A percentile compares a stretch with the other conserved stretches of the same genome.
These are phyloP conservation scores for Leiothrix lutea DNA, from an alignment of 2,113 vertebrate genomes.

Conservation along the genomic window DNA sequence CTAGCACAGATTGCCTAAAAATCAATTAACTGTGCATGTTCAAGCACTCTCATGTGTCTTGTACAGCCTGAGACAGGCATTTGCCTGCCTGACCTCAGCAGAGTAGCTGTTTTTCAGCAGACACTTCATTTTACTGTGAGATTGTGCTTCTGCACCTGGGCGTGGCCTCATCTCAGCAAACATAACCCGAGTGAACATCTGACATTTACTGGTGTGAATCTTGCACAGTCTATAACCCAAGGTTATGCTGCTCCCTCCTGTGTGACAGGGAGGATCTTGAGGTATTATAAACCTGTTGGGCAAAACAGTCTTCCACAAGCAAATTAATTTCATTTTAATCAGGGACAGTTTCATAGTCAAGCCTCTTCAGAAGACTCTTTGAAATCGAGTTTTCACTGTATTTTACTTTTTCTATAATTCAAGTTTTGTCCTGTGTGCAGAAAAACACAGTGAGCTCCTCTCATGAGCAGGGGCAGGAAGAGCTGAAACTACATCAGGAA, in stretches of 20 bases:
- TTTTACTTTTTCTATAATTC: neutral
- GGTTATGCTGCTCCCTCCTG: accelerated
- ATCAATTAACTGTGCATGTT: accelerated
- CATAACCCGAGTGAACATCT: neutral
- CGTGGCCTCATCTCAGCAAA: neutral
- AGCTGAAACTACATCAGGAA: neutral
- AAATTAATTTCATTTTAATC: neutral
- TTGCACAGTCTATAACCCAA: neutral
- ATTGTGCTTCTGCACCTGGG: neutral
- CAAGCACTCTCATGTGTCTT: neutral
- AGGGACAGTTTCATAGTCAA: neutral
- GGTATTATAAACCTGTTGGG: neutral
- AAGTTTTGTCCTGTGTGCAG: neutral
- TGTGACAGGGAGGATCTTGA: neutral
- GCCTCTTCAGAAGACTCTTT: neutral
- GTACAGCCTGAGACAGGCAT: neutral
- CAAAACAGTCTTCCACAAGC: neutral
- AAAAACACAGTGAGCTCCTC: neutral
- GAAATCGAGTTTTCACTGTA: neutral
- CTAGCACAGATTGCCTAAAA: neutral
- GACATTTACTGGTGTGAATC: neutral
- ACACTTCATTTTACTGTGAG: neutral
- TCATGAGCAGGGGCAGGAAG: neutral
- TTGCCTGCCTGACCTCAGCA: neutral
- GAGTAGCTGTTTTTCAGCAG: neutral